Evolutionary conservation across 2,113 vertebrate genomes (phyloP), one percentile per base, ranked within the genome.

Genomic region (Mus musculus): DNA sequence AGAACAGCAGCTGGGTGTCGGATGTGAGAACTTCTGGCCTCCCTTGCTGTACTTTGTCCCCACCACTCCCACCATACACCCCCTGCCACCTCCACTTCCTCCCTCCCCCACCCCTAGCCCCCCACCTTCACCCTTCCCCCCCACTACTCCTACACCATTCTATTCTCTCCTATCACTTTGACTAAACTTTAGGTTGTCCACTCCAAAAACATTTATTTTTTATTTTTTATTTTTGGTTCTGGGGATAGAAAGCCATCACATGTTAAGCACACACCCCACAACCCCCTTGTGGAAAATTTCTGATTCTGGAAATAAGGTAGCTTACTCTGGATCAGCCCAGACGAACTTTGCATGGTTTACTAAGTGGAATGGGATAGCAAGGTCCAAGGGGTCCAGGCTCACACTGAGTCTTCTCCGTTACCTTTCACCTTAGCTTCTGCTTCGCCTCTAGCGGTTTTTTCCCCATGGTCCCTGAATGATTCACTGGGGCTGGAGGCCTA

Each of bases 281-380:
- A 12, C 3, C 30, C 39, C 76, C 59, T 2, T 16, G 42, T 19
- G 39, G 54, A 73, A 75, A 52, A 59, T 20, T 80, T 26, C 67
- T 61, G 46, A 82, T 89, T 89, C 52, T 81, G 88, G 91, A 73
- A 94, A 82, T 8, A 9, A 49, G 54, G n/a, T 22, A 84, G 73
- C n/a, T 86, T 67, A 76, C 0, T 2, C 17, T 24, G 92, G n/a
- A 16, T 52, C 49, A 61, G 65, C 52, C 76, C 86, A 56, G 6
- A 33, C 59, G n/a, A n/a, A 3, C 87, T 46, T 22, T 61, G 52
- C 72, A 72, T n/a, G 84, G 52, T 33, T 86, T 46, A 11, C 16
- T 10, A 8, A 39, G n/a, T 42, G 26, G n/a, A 85, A 19, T 16
- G 10, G 24, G 65, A 52, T 46, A 0, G 4, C 59, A 72, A 78